These are phyloP conservation scores for Macropus fuliginosus DNA, from an alignment of 2,797 vertebrate species.

Conservation along the genomic window DNA sequence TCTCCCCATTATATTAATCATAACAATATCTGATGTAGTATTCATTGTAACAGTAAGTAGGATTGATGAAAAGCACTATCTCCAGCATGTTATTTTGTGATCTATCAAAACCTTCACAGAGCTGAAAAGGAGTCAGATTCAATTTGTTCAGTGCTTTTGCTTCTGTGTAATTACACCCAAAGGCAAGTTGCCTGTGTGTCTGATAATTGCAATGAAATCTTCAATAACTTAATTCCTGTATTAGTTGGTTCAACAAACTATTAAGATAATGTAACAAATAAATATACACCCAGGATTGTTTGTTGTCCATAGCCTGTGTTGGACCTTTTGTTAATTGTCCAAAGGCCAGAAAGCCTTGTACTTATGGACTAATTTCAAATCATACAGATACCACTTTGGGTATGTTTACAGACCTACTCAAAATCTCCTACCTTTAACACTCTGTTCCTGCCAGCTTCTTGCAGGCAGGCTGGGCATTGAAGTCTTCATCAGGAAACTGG, in stretches of 20 bases:
- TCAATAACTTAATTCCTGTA: accelerated
- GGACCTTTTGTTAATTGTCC: accelerated
- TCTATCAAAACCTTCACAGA: not conserved
- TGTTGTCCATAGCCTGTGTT: accelerated
- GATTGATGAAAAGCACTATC: not conserved
- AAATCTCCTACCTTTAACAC: not conserved
- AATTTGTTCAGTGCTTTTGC: not conserved
- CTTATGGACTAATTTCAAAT: not conserved
- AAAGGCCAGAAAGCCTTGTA: not conserved
- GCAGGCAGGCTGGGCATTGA: accelerated
- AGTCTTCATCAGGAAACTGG: accelerated
- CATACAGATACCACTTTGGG: not conserved
- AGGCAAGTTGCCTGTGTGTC: accelerated
- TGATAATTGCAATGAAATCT: not conserved
- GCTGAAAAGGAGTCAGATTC: not conserved
- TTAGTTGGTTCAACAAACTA: accelerated
- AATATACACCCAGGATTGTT: accelerated
- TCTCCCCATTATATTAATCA: not conserved
- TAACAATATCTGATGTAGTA: not conserved
- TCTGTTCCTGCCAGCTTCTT: not conserved
- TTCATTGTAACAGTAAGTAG: not conserved
- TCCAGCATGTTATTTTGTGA: not conserved
- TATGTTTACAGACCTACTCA: not conserved
- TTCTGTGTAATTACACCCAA: not conserved
- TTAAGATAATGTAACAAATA: accelerated